A percentile compares a stretch with the other conserved stretches of the same genome.
Conservation (phyloP, 37 sponge, comb jelly and placozoan species). For the Corticium candelabrum region DNA sequence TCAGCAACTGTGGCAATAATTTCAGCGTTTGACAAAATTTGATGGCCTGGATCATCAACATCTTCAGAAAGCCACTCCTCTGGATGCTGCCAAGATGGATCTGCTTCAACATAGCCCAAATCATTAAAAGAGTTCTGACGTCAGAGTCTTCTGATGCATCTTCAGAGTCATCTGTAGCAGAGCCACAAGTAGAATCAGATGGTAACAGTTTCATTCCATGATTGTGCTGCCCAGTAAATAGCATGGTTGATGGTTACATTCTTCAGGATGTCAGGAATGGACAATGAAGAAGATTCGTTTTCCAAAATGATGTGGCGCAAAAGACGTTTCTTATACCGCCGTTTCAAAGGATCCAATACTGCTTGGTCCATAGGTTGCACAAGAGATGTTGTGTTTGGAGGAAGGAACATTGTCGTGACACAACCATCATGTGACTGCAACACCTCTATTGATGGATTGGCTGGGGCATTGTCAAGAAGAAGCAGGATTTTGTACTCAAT, state of each 20-base stretch:
- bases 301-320: background rate
- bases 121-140: too few relatives aligned
- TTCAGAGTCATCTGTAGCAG: background rate
- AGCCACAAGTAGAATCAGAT: too few relatives aligned
- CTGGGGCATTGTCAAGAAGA: too few relatives aligned
- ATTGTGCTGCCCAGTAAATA: conserved; percentile 21
- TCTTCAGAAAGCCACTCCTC: background rate
- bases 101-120: too few relatives aligned
- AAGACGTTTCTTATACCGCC: conserved; percentile 6
- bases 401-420: too few relatives aligned
- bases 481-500: background rate
- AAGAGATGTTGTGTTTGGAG: too few relatives aligned
- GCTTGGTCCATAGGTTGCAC: conserved; percentile 20
- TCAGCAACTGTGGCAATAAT: too few relatives aligned
- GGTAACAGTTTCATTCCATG: conserved; percentile 35
- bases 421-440: too few relatives aligned
- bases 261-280: conserved; percentile 30
- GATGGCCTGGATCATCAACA: background rate
- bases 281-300: background rate
- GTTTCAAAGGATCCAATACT: conserved; percentile 18
- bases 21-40: too few relatives aligned
- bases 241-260: conserved; percentile 24
- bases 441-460: too few relatives aligned
- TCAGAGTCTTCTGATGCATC: background rate
- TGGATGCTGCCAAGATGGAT: too few relatives aligned